Percentiles rank a stretch among this genome's conserved stretches.
phyloP scores from a whole-genome alignment of 2,113 vertebrate species.

The Chaetodon trifascialis region DNA sequence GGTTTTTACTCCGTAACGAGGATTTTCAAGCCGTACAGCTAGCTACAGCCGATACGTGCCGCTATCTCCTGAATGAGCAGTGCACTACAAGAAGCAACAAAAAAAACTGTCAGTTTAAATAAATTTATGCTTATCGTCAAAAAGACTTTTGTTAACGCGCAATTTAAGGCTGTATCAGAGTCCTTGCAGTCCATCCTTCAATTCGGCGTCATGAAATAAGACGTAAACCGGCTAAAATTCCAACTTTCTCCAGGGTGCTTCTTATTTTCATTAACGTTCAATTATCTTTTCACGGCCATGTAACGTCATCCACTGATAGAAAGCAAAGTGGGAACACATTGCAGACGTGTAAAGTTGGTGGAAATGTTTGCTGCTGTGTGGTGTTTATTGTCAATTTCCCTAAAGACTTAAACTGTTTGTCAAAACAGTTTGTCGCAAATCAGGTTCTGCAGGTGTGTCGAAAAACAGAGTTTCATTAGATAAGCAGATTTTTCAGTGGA shows the following conservation, averaged over 20 bases:
- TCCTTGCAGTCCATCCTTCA: not conserved
- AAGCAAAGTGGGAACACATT: not conserved
- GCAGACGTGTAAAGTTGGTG: not conserved
- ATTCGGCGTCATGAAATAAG: not conserved
- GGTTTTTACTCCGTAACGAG: conserved; percentile 49
- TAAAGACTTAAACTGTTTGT: not conserved
- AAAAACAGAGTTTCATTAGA: not conserved
- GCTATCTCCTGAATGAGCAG: not conserved
- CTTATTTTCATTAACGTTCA: not conserved
- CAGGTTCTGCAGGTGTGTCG: not conserved
- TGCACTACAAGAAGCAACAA: not conserved
- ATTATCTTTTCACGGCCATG: not conserved
- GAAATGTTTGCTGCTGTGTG: too few relatives aligned
- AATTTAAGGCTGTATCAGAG: not conserved
- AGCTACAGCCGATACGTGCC: conserved; percentile 47
- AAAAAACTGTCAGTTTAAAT: not conserved
- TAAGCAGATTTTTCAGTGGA: not conserved
- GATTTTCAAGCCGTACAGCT: conserved; percentile 52
- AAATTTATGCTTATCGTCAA: fast-evolving
- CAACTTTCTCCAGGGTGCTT: conserved; percentile 15
- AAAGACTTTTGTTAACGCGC: not conserved
- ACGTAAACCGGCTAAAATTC: not conserved
- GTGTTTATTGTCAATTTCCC: not conserved
- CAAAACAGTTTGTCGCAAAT: not conserved
- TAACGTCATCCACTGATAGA: too few relatives aligned